Percentiles rank a stretch among this genome's conserved stretches.
Evolutionary conservation across 2,888 invertebrate genomes (phyloP).

Genomic region (Drosophila vallismaia): DNA sequence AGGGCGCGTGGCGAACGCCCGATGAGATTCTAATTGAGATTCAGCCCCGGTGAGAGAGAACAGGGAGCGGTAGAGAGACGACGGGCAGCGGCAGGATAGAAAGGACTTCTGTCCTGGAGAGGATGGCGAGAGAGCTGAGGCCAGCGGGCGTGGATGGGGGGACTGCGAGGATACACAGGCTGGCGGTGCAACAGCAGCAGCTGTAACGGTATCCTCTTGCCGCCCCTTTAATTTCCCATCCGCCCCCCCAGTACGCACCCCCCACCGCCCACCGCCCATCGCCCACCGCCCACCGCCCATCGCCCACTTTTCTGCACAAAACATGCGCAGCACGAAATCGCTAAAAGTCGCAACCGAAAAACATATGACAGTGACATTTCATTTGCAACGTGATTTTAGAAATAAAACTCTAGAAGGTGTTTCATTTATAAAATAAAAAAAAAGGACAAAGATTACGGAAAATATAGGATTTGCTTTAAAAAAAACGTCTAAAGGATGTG

Average conservation of each 20-base stretch:
- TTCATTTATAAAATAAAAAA: neutral
- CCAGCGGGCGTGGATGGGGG: constrained; percentile 1
- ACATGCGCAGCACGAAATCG: constrained; percentile 44
- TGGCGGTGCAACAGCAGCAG: constrained; percentile 15
- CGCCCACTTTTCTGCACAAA: constrained; percentile 22
- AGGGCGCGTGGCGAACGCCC: constrained; percentile 12
- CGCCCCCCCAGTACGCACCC: too few species aligned
- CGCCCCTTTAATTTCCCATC: neutral
- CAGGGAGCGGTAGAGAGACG: constrained; percentile 4
- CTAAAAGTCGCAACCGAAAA: constrained; percentile 17
- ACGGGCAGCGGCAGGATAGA: too few species aligned
- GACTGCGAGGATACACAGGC: constrained; percentile 10
- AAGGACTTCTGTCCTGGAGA: neutral
- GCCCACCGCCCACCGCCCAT: constrained; percentile 5
- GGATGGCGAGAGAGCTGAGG: constrained; percentile 19
- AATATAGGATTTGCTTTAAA: neutral
- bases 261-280: constrained; percentile 3
- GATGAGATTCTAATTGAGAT: constrained; percentile 7
- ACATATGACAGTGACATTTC: constrained; percentile 36
- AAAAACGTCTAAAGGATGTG: neutral
- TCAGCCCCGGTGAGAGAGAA: neutral
- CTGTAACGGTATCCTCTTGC: constrained; percentile 3
- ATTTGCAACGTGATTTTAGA: constrained; percentile 18
- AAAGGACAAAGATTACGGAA: neutral
- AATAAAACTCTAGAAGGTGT: neutral